phyloP scores from a whole-genome alignment of 1,140 invertebrate species.

The Bombyx mandarina region DNA sequence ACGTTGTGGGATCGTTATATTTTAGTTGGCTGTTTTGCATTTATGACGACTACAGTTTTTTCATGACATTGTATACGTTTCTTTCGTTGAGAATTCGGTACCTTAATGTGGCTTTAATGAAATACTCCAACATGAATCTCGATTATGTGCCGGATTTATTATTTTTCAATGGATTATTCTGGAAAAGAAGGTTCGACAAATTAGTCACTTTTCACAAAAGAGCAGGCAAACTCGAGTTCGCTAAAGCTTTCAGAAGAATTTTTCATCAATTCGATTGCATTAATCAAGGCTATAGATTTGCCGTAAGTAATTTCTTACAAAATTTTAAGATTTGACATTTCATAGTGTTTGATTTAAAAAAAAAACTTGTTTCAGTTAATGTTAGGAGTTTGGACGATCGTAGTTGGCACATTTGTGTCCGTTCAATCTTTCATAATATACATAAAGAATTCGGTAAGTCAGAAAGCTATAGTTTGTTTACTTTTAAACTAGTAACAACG shows the following conservation, averaged over 20 bases:
- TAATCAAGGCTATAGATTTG: conserved; percentile 25
- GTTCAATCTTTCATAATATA: conserved; percentile 23
- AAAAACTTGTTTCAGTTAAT: conserved; percentile 19
- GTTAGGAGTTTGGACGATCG: conserved; percentile 11
- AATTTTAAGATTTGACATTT: too few relatives aligned
- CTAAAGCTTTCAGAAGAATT: conserved; percentile 24
- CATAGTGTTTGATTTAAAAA: background rate
- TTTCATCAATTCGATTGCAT: conserved; percentile 21
- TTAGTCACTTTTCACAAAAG: conserved; percentile 28
- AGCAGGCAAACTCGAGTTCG: conserved; percentile 20
- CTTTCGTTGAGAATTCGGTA: conserved; percentile 30
- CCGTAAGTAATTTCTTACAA: conserved; percentile 22
- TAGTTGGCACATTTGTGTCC: conserved; percentile 17
- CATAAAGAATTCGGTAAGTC: conserved; percentile 14
- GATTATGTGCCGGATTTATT: conserved; percentile 29
- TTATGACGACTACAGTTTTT: conserved; percentile 26
- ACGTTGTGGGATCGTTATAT: conserved; percentile 20
- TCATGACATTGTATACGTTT: conserved; percentile 18
- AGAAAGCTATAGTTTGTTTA: too few relatives aligned
- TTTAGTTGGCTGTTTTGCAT: conserved; percentile 22
- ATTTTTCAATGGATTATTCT: conserved; percentile 30
- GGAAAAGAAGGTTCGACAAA: conserved; percentile 28
- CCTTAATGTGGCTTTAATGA: conserved; percentile 40
- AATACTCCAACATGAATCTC: conserved; percentile 25
- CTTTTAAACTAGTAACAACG: too few relatives aligned